These are phyloP conservation scores for Acanthosoma haemorrhoidale DNA, from an alignment of 2,888 invertebrate species.

Conservation along the genomic window DNA sequence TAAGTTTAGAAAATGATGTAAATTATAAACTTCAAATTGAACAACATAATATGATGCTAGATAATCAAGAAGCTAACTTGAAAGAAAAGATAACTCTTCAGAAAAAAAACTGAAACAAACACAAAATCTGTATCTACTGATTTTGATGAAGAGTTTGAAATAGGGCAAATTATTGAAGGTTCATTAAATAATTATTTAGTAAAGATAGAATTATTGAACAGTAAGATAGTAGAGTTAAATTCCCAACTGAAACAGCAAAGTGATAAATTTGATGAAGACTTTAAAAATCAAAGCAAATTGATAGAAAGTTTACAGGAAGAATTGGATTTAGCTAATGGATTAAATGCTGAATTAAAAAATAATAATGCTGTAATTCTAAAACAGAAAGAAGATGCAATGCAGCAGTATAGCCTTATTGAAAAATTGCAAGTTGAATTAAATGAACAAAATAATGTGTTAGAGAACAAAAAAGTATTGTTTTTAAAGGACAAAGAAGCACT, in stretches of 20 bases:
- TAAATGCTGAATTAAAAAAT: background rate
- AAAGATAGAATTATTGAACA: constrained; percentile 9
- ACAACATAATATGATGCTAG: background rate
- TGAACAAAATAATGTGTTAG: background rate
- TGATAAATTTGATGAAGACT: background rate
- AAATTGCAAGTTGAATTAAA: background rate
- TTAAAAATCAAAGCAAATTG: background rate
- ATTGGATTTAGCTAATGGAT: background rate
- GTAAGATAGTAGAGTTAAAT: constrained; percentile 17
- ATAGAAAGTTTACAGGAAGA: constrained; percentile 4
- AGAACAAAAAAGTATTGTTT: background rate
- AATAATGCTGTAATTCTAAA: background rate
- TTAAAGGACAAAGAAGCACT: background rate
- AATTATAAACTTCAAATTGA: background rate
- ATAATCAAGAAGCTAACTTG: background rate
- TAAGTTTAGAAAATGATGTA: background rate
- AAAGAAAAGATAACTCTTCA: too few relatives aligned
- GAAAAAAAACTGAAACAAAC: constrained; percentile 1
- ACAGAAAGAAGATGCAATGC: background rate
- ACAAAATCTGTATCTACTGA: background rate
- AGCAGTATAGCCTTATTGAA: background rate
- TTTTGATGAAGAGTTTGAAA: background rate
- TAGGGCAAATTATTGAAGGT: background rate
- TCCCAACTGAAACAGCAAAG: background rate
- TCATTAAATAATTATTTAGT: background rate